Evolutionary conservation across 2,888 invertebrate species (phyloP), one percentile per base, ranked within the genome.

Genomic region (Tetranychus truncatus): DNA sequence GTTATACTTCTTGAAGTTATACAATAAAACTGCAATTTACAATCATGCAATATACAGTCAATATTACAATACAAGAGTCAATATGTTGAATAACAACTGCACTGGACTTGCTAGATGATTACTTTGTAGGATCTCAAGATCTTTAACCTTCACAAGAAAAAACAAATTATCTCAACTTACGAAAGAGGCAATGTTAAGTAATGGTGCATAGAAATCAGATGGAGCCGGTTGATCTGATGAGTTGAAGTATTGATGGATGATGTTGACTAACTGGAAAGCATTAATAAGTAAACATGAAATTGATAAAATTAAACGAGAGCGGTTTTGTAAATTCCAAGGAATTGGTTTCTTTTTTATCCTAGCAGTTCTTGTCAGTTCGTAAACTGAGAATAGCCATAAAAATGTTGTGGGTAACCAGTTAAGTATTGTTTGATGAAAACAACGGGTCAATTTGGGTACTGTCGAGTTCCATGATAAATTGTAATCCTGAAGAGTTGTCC

Each of bases 341-440:
- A 78, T 76, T 66, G 67, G 72, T 3, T 55, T 75, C 9, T 67
- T 67, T 21, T 21, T 11, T 67, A 21, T 9, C 21, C n/a, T 67
- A 9, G 8, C n/a, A 18, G n/a, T 67, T 21, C n/a, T n/a, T 11
- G 21, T 21, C 15, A 77, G 45, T 72, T 92, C 92, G 78, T 92
- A 84, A 67, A 88, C 84, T 6, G 89, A 85, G 80, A 90, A 88
- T 1, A 87, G 79, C 91, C 92, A 93, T n/a, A 94, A 84, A 82
- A 91, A 92, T 74, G 86, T 85, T 82, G 92, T 91, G 0, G 96
- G 95, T 66, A 87, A 84, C 95, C 95, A 96, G 73, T 92, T 86
- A 45, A 96, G 84, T 1, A 91, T 88, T 0, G 95, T 95, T 82
- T 90, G 89, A 84, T 95, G 90, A 83, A 96, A 95, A 84, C 96